Evolutionary conservation across 2,113 vertebrate species (phyloP).

Genomic region (Tyto alba): DNA sequence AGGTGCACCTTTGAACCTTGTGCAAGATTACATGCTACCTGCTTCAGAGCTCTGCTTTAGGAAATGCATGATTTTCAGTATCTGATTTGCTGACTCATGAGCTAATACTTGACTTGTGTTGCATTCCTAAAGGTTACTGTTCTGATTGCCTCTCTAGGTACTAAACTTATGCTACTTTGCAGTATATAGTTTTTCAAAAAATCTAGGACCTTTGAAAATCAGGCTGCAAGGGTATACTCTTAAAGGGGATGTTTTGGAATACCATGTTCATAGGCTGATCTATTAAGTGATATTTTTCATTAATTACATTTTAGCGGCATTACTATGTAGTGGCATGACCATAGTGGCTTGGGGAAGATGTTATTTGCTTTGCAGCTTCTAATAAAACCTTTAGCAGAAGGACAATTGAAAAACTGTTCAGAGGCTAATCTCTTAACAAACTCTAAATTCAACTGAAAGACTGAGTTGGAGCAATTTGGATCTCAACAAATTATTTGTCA

Average conservation of each 20-base stretch:
- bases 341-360: neutral
- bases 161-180: neutral
- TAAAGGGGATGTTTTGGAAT: neutral
- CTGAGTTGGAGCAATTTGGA: neutral
- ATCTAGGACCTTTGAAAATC: neutral
- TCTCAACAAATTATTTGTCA: neutral
- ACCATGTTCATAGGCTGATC: neutral
- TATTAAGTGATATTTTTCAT: neutral
- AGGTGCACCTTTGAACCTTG: neutral
- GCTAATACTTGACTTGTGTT: neutral
- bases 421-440: neutral
- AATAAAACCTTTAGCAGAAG: neutral
- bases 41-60: neutral
- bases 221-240: neutral
- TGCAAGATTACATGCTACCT: neutral
- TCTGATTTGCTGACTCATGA: neutral
- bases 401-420: neutral
- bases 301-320: neutral
- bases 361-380: neutral
- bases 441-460: neutral
- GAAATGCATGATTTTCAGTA: neutral
- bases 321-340: neutral
- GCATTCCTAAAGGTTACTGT: neutral
- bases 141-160: neutral
- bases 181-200: neutral